Evolutionary conservation across 1,140 invertebrate species (phyloP).

Genomic region (Hycleus phaleratus): DNA sequence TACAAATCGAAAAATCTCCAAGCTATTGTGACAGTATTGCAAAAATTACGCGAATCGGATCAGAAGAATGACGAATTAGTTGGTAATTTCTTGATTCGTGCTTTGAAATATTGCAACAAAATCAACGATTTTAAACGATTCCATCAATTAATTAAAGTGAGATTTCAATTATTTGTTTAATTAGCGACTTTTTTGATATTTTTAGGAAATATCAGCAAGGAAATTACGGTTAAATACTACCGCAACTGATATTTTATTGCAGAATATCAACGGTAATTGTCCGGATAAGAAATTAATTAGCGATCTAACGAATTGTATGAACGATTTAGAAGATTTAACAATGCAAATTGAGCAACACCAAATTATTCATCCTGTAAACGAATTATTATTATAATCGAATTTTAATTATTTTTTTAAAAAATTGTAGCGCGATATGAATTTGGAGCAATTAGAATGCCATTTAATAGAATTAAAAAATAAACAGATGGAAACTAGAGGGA

Average conservation of each 20-base stretch:
- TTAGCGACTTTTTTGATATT: slow-evolving; percentile 13
- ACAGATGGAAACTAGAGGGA: slow-evolving; percentile 48
- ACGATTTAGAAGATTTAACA: slow-evolving; percentile 19
- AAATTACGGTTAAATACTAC: slow-evolving; percentile 40
- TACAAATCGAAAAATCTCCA: slow-evolving; percentile 22
- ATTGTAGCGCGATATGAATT: slow-evolving; percentile 46
- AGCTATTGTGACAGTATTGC: slow-evolving; percentile 27
- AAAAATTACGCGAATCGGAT: slow-evolving; percentile 27
- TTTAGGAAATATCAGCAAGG: slow-evolving; percentile 37
- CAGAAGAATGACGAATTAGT: slow-evolving; percentile 3
- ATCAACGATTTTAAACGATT: slow-evolving; percentile 22
- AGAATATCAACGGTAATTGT: slow-evolving; percentile 7
- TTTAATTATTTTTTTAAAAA: neutral
- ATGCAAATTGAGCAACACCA: slow-evolving; percentile 28
- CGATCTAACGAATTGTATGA: slow-evolving; percentile 12
- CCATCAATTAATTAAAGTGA: slow-evolving; percentile 26
- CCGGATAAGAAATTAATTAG: neutral
- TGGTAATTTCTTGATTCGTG: slow-evolving; percentile 14
- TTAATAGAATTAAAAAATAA: slow-evolving; percentile 47
- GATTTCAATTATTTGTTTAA: slow-evolving; percentile 6
- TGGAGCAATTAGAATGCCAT: slow-evolving; percentile 45
- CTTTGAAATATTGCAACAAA: slow-evolving; percentile 17
- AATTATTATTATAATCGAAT: slow-evolving; percentile 8
- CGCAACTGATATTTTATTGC: slow-evolving; percentile 37
- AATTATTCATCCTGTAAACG: slow-evolving; percentile 45